Evolutionary conservation across 2,888 invertebrate species (phyloP).

Genomic region (Tipula unca): DNA sequence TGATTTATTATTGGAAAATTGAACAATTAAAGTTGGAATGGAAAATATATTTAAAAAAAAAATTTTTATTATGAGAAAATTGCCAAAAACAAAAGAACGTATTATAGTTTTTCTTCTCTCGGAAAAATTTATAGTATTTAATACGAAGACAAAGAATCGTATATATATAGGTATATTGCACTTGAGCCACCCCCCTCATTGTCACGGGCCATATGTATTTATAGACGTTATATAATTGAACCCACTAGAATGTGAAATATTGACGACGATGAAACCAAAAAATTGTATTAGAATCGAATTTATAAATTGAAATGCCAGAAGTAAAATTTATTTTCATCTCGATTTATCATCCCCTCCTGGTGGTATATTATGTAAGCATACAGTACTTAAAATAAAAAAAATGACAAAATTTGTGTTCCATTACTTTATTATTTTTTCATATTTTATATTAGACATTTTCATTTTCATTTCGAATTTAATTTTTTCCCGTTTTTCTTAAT

Average conservation of each 20-base stretch:
- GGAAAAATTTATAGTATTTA: background rate
- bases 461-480: background rate
- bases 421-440: background rate
- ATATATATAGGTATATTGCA: background rate
- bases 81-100: background rate
- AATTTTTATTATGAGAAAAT: background rate
- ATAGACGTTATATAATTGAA: too few relatives aligned
- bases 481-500: background rate
- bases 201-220: background rate
- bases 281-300: background rate
- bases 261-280: background rate
- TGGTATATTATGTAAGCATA: background rate
- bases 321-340: background rate
- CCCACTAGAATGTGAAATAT: background rate
- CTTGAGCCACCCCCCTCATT: background rate
- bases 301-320: background rate
- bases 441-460: background rate
- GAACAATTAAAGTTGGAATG: background rate
- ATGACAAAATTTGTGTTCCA: background rate
- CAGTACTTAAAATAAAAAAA: background rate
- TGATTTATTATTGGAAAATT: slow-evolving; percentile 8
- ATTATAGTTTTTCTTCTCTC: background rate
- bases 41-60: background rate
- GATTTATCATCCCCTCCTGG: background rate
- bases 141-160: background rate